Base-by-base conservation (phyloP, 2,797 vertebrate species). In the Gymnodraco acuticeps region DNA sequence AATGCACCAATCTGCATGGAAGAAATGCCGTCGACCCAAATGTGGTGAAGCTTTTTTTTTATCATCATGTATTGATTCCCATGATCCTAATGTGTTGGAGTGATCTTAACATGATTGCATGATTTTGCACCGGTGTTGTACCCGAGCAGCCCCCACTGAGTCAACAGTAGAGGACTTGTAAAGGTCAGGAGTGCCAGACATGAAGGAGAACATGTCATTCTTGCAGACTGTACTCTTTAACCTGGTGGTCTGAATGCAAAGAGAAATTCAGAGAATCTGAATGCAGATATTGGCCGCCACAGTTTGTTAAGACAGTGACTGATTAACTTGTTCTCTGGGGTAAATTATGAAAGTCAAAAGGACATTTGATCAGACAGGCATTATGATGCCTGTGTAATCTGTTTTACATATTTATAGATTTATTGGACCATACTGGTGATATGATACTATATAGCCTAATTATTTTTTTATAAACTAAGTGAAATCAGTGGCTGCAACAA, bases 21-120 rank as follows among this genome's bases (percentile, higher is more conserved):
- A 76, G 23, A 70, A 60, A 54, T 47, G 0, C 5, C 10, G 0
- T 61, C 42, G 19, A 11, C 63, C 58, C 43, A 10, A 50, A 41
- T 46, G 17, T 84, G 60, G 13, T 82, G 62, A 53, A 38, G n/a
- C 73, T 42, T 5, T 66, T 64, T 64, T 74, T 17, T 74, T 15
- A 7, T 76, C 60, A 70, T 64, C 12, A 33, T 75, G 43, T 66
- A 46, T n/a, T 85, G 60, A 87, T 86, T 76, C 50, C 51, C 41
- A 38, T 86, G 42, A 78, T 83, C 83, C 19, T 58, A 16, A 56
- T 56, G 56, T 81, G 64, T 83, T 84, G 56, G 62, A 76, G 70
- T 90, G 85, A 87, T 88, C 75, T 72, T 77, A 77, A 87, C 73
- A 65, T 67, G 33, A 52, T 62, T 66, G 89, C 90, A 91, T 91